Conservation (phyloP, 2,113 vertebrate species). For the Ceratotherium simum region DNA sequence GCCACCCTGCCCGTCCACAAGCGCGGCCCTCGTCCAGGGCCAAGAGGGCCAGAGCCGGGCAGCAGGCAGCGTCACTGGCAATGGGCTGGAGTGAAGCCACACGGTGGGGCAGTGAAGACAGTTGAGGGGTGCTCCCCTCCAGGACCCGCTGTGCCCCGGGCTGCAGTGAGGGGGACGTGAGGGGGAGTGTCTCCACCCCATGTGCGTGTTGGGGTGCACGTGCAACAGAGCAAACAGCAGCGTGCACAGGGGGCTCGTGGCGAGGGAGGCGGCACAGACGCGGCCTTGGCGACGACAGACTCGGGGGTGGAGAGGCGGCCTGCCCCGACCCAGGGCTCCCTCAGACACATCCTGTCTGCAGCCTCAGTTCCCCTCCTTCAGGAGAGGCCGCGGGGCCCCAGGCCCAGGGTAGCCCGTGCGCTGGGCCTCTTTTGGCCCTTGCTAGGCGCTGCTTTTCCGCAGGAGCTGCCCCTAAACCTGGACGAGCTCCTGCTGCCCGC, state of each 20-base stretch:
- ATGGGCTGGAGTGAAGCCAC: no score
- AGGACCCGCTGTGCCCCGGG: not conserved
- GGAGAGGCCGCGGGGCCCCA: accelerated
- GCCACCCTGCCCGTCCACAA: accelerated
- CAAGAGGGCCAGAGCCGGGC: no score
- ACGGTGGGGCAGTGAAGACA: no score
- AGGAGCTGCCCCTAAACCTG: constrained; percentile 93
- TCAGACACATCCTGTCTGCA: not conserved
- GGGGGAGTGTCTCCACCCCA: not conserved
- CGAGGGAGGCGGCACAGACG: not conserved
- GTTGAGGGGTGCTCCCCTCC: accelerated
- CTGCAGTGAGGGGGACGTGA: not conserved
- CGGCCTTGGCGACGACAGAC: accelerated
- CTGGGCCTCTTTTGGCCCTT: not conserved
- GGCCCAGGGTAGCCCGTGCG: accelerated
- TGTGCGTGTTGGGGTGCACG: not conserved
- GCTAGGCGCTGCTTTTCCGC: not conserved
- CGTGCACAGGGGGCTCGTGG: not conserved
- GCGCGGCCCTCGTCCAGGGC: not conserved
- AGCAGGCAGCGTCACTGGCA: no score
- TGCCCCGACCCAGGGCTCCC: not conserved
- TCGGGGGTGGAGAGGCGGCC: not conserved
- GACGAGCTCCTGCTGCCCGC: constrained; percentile 96
- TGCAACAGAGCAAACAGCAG: no score
- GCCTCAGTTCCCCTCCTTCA: no score